These are phyloP conservation scores for Chloroceryle inda DNA, from an alignment of 2,797 vertebrate genomes.

Conservation along the genomic window DNA sequence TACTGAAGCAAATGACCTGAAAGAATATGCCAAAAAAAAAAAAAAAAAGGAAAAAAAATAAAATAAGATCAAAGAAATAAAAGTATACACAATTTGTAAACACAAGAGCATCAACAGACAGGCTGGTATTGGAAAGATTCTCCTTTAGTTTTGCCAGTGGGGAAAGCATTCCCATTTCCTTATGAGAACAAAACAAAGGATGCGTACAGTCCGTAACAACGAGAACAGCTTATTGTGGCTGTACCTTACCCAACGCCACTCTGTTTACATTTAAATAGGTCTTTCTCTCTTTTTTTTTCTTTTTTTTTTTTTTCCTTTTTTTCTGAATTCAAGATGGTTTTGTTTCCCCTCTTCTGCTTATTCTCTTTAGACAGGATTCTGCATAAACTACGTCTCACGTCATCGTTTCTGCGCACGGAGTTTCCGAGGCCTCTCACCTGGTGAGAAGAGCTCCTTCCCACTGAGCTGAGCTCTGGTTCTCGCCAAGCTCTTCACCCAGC, in stretches of 20 bases:
- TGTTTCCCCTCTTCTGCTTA: slow-evolving; percentile 42
- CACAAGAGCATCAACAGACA: slow-evolving; percentile 81
- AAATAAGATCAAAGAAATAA: slow-evolving; percentile 69
- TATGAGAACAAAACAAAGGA: slow-evolving; percentile 56
- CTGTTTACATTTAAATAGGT: slow-evolving; percentile 35
- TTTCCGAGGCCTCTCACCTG: slow-evolving; percentile 55
- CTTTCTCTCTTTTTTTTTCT: not conserved
- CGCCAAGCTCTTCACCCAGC: not conserved
- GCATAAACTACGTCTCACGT: not conserved
- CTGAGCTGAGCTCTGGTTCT: slow-evolving; percentile 10
- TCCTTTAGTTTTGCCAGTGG: slow-evolving; percentile 74
- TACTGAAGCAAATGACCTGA: slow-evolving; percentile 82
- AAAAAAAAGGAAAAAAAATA: not conserved
- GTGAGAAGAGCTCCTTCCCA: slow-evolving; percentile 34
- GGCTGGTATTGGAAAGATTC: slow-evolving; percentile 73
- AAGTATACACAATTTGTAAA: slow-evolving; percentile 83
- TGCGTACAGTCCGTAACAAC: slow-evolving; percentile 21
- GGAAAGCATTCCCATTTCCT: slow-evolving; percentile 67
- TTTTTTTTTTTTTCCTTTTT: not conserved
- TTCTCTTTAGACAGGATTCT: slow-evolving; percentile 51
- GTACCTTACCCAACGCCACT: slow-evolving; percentile 65
- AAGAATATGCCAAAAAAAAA: slow-evolving; percentile 67
- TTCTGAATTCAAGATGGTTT: slow-evolving; percentile 52
- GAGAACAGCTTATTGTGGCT: slow-evolving; percentile 65
- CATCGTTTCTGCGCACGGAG: slow-evolving; percentile 40